These are phyloP conservation scores for Phyto melanocephala DNA, from an alignment of 2,888 invertebrate species.

Conservation along the genomic window DNA sequence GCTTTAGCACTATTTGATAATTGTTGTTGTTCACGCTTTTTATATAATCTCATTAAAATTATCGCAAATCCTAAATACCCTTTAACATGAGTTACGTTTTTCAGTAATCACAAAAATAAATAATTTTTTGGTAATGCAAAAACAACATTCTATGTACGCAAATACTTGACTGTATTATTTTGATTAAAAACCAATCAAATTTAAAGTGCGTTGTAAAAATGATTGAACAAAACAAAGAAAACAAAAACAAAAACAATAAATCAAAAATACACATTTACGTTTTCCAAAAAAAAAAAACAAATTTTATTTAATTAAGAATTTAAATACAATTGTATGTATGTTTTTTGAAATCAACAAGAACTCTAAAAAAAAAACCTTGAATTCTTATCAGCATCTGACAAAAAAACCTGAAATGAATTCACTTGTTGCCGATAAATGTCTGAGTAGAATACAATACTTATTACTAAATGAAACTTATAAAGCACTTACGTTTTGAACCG, in stretches of 20 bases:
- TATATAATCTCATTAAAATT: not conserved
- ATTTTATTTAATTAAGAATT: no score
- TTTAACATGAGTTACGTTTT: not conserved
- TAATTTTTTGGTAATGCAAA: not conserved
- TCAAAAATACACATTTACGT: no score
- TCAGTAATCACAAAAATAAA: not conserved
- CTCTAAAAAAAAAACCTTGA: slow-evolving; percentile 49
- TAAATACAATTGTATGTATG: slow-evolving; percentile 23
- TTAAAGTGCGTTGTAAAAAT: slow-evolving; percentile 1
- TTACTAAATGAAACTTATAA: no score
- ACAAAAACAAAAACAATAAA: no score
- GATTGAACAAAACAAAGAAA: no score
- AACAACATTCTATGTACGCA: not conserved
- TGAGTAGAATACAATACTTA: no score
- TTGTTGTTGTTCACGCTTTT: no score
- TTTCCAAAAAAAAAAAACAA: not conserved
- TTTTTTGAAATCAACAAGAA: not conserved
- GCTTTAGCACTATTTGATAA: no score
- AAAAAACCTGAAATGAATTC: not conserved
- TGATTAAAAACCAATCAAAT: slow-evolving; percentile 2
- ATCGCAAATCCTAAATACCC: not conserved
- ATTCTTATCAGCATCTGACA: slow-evolving; percentile 50
- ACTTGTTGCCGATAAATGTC: no score
- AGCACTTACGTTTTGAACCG: slow-evolving; percentile 29
- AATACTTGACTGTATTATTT: not conserved